Conservation (phyloP, 2,113 vertebrate species). For the Vulpes vulpes region DNA sequence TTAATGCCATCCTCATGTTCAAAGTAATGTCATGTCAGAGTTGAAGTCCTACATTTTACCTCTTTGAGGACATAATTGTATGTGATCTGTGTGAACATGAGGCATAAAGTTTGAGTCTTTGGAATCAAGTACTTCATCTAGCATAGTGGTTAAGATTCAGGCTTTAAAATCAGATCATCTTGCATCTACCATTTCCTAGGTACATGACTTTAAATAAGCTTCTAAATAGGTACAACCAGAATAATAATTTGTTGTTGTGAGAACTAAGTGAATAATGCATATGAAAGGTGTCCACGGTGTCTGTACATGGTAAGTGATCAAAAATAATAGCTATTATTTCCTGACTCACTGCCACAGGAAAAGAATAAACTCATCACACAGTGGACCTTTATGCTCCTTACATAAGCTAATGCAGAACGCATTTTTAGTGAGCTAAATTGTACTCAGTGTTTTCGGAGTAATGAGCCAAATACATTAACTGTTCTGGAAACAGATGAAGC, state of each 20-base stretch:
- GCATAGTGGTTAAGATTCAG: not conserved
- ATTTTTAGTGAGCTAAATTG: conserved; percentile 73
- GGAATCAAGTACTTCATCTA: not conserved
- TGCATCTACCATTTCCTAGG: not conserved
- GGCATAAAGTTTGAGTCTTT: not conserved
- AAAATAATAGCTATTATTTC: conserved; percentile 73
- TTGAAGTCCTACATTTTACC: not conserved
- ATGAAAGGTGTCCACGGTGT: conserved; percentile 59
- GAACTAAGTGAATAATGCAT: conserved; percentile 60
- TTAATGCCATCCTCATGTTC: not conserved
- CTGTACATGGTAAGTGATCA: conserved; percentile 50
- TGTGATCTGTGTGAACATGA: not conserved
- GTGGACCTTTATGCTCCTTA: conserved; percentile 56
- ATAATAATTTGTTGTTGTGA: conserved; percentile 60
- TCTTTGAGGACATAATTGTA: not conserved
- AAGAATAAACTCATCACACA: conserved; percentile 52
- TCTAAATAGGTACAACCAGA: not conserved
- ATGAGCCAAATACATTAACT: conserved; percentile 80
- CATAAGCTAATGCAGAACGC: conserved; percentile 53
- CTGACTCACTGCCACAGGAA: conserved; percentile 25
- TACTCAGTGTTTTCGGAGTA: conserved; percentile 77
- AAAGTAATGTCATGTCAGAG: not conserved
- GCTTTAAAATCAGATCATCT: conserved; percentile 36
- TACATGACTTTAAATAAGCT: not conserved
- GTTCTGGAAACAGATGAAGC: conserved; percentile 79